Evolutionary conservation across 2,113 vertebrate genomes (phyloP).

Genomic region (Kobus ellipsiprymnus): DNA sequence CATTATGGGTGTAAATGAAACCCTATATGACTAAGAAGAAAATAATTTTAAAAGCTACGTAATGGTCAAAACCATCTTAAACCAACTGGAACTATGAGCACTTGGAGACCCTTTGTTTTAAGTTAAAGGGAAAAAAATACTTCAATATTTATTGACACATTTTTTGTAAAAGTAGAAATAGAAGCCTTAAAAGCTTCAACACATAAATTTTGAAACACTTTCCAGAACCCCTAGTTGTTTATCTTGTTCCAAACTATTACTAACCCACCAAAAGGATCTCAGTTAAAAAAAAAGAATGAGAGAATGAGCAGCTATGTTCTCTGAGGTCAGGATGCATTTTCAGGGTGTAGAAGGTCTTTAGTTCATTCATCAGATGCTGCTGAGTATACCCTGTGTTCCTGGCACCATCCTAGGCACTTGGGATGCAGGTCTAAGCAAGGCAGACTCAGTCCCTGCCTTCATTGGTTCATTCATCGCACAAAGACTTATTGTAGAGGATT

Average conservation of each 20-base stretch:
- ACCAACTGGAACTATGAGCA: neutral
- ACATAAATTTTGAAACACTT: neutral
- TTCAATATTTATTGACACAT: neutral
- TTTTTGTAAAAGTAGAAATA: neutral
- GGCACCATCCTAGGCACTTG: neutral
- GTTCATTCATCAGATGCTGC: neutral
- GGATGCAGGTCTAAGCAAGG: neutral
- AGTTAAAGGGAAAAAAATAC: slow-evolving; percentile 14
- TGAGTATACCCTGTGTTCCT: neutral
- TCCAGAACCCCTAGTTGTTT: neutral
- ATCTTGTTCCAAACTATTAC: neutral
- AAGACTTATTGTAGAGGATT: neutral
- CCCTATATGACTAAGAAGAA: neutral
- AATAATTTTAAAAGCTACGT: neutral
- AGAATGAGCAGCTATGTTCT: neutral
- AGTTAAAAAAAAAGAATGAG: neutral
- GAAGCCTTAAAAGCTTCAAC: neutral
- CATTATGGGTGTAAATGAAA: neutral
- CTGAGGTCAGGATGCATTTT: neutral
- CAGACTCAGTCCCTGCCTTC: neutral
- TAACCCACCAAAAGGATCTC: neutral
- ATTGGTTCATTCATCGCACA: neutral
- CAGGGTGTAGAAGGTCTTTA: neutral
- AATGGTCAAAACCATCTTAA: neutral
- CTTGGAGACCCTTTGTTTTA: neutral